phyloP scores from a whole-genome alignment of 2,113 vertebrate species.

The Rhabdornis inornatus region DNA sequence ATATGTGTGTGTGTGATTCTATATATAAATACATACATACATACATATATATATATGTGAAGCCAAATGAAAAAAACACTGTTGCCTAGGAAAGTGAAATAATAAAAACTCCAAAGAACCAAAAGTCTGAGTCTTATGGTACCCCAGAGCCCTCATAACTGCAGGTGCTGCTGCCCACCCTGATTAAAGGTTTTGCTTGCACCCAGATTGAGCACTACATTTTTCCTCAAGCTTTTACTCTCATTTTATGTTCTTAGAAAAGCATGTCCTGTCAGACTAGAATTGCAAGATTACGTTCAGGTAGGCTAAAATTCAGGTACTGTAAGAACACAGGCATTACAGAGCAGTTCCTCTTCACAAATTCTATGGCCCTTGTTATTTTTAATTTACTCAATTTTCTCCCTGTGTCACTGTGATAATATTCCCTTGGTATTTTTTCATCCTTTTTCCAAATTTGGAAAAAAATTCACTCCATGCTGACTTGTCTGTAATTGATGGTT shows the following conservation, averaged over 20 bases:
- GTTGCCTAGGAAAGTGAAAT: neutral
- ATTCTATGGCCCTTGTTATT: neutral
- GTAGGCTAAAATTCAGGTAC: neutral
- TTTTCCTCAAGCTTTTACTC: neutral
- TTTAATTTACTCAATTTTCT: neutral
- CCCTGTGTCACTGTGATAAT: neutral
- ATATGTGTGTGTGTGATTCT: too few relatives aligned
- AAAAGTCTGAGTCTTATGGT: neutral
- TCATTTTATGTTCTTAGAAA: neutral
- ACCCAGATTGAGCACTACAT: fast-evolving
- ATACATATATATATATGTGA: neutral
- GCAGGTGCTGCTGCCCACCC: neutral
- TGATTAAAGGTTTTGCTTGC: neutral
- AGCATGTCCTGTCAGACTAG: neutral
- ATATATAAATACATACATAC: too few relatives aligned
- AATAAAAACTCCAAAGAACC: neutral
- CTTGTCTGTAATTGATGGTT: neutral
- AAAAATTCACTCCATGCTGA: neutral
- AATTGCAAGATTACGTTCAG: neutral
- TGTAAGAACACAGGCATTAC: neutral
- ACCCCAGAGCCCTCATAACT: neutral
- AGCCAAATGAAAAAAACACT: neutral
- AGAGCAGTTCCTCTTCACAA: neutral
- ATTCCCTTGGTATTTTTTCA: neutral
- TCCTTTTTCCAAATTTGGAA: neutral